Percentiles rank a stretch among this genome's conserved stretches.
phyloP scores from a whole-genome alignment of 1,140 invertebrate genomes.

The Elysia chlorotica region DNA sequence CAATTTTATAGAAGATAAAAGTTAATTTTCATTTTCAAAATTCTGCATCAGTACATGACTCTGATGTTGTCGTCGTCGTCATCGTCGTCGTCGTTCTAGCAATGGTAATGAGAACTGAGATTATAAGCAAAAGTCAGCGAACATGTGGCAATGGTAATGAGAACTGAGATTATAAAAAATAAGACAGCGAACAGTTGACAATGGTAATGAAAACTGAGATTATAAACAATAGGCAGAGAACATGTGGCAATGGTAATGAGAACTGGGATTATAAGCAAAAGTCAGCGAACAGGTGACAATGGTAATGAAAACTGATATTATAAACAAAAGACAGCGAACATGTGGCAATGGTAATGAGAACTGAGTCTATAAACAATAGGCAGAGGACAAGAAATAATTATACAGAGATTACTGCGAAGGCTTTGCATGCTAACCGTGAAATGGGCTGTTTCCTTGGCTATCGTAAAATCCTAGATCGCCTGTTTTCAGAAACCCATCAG shows the following conservation, averaged over 20 bases:
- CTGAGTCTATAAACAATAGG: background rate
- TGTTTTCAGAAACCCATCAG: background rate
- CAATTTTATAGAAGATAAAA: too few relatives aligned
- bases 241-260: background rate
- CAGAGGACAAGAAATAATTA: background rate
- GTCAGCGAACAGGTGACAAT: background rate
- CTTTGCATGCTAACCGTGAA: background rate
- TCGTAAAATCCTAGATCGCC: constrained; percentile 17
- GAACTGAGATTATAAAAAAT: background rate
- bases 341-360: background rate
- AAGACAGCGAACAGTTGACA: background rate
- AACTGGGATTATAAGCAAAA: background rate
- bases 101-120: background rate
- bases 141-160: background rate
- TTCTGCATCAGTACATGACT: too few relatives aligned
- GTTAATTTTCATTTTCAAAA: too few relatives aligned
- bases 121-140: too few relatives aligned
- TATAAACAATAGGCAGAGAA: too few relatives aligned
- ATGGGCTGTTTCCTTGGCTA: background rate
- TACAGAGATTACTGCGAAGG: background rate
- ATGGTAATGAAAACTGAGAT: background rate
- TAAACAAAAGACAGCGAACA: too few relatives aligned
- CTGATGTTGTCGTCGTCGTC: too few relatives aligned
- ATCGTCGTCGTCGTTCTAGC: too few relatives aligned
- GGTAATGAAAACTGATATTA: background rate